Base-by-base conservation (phyloP, 2,888 invertebrate species). In the Choristoneura rosaceana region DNA sequence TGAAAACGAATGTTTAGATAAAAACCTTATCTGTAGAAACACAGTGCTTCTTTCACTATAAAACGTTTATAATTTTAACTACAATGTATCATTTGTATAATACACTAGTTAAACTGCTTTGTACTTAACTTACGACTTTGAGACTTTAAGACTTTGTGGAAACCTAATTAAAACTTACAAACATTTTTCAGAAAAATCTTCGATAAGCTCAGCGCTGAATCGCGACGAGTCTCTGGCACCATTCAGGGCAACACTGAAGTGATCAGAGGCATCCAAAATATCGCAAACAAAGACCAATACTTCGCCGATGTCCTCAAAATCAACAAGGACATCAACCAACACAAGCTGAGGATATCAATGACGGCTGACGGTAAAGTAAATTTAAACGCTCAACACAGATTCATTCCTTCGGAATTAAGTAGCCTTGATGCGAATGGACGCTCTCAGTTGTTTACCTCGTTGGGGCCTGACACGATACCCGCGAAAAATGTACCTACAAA, bases 181-280 rank as follows among this genome's bases (percentile, higher is more conserved):
- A 14, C 9, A 43, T n/a, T 74, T 86, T 86, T 5, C 86, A 95
- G 95, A 76, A 95, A 94, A 93, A 95, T 95, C 68, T 95, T 95
- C 79, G 94, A 95, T 79, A 95, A 95, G 84, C 81, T 95, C 77
- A 88, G 94, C 79, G 95, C 95, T 1, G 95, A 95, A 80, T 94
- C 95, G 0, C 86, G 95, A 17, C 82, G 94, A 47, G 81, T 90
- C 0, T 90, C 94, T 77, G 95, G 95, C 34, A 79, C 90, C 8
- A 81, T 90, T 1, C 89, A 90, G 75, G 95, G 95, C 34, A 94
- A 92, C 80, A 90, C 95, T 0, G 95, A 95, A 83, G 95, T 95
- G 0, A 95, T 95, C 64, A 84, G 85, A 74, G 91, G 95, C 14
- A 93, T 95, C 64, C 87, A 91, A 65, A 95, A 89, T 77, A 95